These are phyloP conservation scores for Spatula clypeata DNA, from an alignment of 2,797 vertebrate genomes.

Conservation along the genomic window DNA sequence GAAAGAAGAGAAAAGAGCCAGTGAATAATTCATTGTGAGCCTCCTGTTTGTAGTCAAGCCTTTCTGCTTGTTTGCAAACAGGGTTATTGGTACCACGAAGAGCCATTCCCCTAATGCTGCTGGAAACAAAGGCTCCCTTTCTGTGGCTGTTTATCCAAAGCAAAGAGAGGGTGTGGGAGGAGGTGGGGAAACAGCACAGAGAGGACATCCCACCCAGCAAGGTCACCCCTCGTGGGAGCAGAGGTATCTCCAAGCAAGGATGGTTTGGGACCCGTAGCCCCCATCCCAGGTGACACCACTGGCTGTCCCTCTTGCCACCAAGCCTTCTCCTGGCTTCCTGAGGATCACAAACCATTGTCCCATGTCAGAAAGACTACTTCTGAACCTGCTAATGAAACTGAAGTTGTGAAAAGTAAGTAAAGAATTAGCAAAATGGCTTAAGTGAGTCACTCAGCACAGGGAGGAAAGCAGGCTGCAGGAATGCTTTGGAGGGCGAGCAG, in stretches of 20 bases:
- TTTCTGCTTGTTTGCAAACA: conserved; percentile 5
- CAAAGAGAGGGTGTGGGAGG: not conserved
- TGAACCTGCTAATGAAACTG: not conserved
- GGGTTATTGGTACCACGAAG: conserved; percentile 56
- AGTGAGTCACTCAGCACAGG: not conserved
- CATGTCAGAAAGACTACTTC: not conserved
- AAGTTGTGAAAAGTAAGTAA: not conserved
- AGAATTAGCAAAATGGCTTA: not conserved
- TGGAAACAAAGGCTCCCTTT: conserved; percentile 68
- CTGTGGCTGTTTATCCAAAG: conserved; percentile 33
- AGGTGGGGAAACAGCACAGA: not conserved
- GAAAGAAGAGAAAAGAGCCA: conserved; percentile 40
- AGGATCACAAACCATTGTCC: not conserved
- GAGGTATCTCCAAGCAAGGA: not conserved
- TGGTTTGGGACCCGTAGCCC: not conserved
- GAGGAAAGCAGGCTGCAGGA: not conserved
- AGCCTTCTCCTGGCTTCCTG: not conserved
- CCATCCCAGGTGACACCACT: not conserved
- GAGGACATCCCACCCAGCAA: not conserved
- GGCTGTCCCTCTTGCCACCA: not conserved
- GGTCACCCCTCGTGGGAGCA: not conserved
- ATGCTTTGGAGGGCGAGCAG: not conserved
- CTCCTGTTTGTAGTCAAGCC: not conserved
- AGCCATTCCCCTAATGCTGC: conserved; percentile 15
- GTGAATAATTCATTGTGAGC: conserved; percentile 56